A percentile compares a stretch with the other conserved stretches of the same genome.
Evolutionary conservation across 2,113 vertebrate species (phyloP).

Genomic region (Clupea harengus): DNA sequence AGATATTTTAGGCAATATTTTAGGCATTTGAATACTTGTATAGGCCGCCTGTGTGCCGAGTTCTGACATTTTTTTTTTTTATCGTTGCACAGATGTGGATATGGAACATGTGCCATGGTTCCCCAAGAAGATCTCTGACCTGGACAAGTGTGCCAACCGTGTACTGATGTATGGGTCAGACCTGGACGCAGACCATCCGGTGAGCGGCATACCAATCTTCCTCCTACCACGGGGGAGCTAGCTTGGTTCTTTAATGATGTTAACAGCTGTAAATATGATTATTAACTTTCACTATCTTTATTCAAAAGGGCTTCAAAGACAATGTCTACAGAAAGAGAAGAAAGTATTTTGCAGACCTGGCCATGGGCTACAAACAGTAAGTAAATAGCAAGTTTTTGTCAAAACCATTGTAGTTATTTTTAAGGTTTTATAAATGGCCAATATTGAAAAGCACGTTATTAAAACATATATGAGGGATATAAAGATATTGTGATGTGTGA

Average conservation of each 20-base stretch:
- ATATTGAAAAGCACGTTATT: neutral
- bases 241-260: neutral
- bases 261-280: neutral
- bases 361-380: conserved; percentile 92
- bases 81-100: conserved; percentile 61
- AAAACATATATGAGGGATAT: too few species aligned
- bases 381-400: conserved; percentile 45
- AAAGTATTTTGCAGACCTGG: conserved; percentile 96
- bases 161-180: conserved; percentile 97
- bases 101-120: conserved; percentile 90
- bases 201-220: conserved; percentile 55
- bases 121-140: conserved; percentile 93
- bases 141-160: conserved; percentile 93
- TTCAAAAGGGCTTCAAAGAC: conserved; percentile 92
- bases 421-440: neutral
- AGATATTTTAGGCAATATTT: too few species aligned
- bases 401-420: neutral
- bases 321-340: conserved; percentile 94
- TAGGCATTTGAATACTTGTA: too few species aligned
- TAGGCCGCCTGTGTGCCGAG: too few species aligned
- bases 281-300: neutral
- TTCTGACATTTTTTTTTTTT: neutral
- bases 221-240: neutral
- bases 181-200: conserved; percentile 91
- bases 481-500: neutral